Evolutionary conservation across 2,113 vertebrate species (phyloP).

Genomic region (Cichladusa arquata): DNA sequence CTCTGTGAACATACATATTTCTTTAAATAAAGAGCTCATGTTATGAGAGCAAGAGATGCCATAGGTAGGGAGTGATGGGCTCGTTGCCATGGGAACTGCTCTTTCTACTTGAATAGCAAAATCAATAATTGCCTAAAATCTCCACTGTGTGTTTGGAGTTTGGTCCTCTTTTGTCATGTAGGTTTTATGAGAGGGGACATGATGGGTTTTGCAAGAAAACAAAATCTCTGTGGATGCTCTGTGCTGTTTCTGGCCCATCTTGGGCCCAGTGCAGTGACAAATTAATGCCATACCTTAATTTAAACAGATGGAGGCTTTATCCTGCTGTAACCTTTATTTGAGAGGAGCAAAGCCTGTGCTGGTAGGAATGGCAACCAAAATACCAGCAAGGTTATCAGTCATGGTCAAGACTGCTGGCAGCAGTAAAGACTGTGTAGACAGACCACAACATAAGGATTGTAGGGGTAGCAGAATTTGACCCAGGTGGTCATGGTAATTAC

Average conservation of each 20-base stretch:
- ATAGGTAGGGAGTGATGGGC: conserved; percentile 28
- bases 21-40: background rate
- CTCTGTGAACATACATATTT: background rate
- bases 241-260: background rate
- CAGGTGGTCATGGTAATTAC: fast-evolving
- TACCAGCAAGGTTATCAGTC: background rate
- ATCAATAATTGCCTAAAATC: conserved; percentile 58
- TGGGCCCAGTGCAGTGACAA: fast-evolving
- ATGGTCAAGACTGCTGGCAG: background rate
- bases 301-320: background rate
- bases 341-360: background rate
- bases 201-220: background rate
- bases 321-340: background rate
- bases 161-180: background rate
- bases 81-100: conserved; percentile 56
- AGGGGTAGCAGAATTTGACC: background rate
- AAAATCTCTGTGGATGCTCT: background rate
- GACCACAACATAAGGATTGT: fast-evolving
- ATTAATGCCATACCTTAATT: background rate
- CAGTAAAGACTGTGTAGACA: background rate
- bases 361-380: background rate
- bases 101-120: conserved; percentile 55
- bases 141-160: conserved; percentile 14
- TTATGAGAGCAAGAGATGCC: background rate
- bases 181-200: background rate